Evolutionary conservation across 2,888 invertebrate species (phyloP).

Genomic region (Entomobrya proxima): DNA sequence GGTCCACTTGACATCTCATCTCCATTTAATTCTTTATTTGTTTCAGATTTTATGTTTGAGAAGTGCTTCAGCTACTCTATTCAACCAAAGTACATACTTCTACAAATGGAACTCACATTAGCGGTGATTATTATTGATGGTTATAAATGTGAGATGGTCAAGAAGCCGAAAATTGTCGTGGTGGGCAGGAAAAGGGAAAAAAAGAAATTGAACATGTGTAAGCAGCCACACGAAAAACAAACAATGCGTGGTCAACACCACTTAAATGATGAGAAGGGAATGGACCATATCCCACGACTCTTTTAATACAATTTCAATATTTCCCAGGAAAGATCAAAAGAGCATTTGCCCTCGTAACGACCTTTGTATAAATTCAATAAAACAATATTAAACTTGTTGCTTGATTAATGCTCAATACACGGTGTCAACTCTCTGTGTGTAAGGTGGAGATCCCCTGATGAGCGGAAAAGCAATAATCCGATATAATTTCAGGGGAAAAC

Average conservation of each 20-base stretch:
- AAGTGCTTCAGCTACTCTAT: neutral
- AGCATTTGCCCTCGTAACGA: neutral
- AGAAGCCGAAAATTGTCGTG: slow-evolving; percentile 6
- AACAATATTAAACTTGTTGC: slow-evolving; percentile 53
- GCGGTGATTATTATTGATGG: neutral
- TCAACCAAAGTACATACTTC: too few relatives aligned
- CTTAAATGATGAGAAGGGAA: neutral
- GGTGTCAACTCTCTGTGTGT: neutral
- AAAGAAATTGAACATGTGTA: slow-evolving; percentile 31
- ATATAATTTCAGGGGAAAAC: neutral
- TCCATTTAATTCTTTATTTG: neutral
- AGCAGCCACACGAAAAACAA: slow-evolving; percentile 48
- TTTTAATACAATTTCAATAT: neutral
- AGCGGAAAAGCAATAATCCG: slow-evolving; percentile 18
- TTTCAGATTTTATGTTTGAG: neutral
- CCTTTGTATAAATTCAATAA: neutral
- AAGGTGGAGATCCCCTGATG: neutral
- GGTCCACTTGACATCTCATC: slow-evolving; percentile 55
- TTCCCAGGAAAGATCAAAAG: neutral
- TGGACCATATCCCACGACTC: neutral
- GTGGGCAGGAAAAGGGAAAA: neutral
- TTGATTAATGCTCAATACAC: slow-evolving; percentile 13
- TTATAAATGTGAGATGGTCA: slow-evolving; percentile 39
- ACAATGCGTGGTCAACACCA: slow-evolving; percentile 59
- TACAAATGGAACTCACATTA: slow-evolving; percentile 24